These are phyloP conservation scores for Nicator chloris DNA, from an alignment of 2,113 vertebrate species.

Conservation along the genomic window DNA sequence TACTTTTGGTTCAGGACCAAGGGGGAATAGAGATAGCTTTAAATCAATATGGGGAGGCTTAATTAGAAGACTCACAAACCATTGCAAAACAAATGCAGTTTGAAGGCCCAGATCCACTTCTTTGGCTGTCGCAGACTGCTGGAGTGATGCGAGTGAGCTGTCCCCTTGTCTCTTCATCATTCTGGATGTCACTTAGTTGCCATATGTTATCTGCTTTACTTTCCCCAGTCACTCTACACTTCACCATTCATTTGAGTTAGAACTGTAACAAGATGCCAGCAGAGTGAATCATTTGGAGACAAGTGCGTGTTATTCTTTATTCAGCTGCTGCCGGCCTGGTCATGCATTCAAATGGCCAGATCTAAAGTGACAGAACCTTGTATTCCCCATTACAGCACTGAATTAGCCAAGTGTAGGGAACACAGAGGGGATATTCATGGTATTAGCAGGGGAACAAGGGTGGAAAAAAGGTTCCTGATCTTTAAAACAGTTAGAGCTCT, in stretches of 20 bases:
- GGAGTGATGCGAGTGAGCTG: neutral
- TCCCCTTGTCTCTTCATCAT: neutral
- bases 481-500: neutral
- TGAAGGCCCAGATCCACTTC: neutral
- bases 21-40: neutral
- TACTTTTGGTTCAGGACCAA: neutral
- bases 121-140: neutral
- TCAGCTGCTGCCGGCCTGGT: neutral
- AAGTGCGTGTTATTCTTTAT: neutral
- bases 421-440: neutral
- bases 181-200: neutral
- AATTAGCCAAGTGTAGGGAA: neutral
- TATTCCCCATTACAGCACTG: neutral
- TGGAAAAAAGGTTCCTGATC: neutral
- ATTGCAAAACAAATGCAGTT: neutral
- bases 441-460: neutral
- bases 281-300: constrained; percentile 19
- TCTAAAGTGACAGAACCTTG: constrained; percentile 17
- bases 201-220: neutral
- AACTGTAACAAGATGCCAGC: constrained; percentile 5
- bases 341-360: constrained; percentile 28
- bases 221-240: neutral
- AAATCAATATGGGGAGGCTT: neutral
- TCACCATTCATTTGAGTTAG: neutral
- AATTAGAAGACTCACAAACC: neutral